Conservation (phyloP, 2,888 invertebrate genomes). For the Drosophila trichaetosa region DNA sequence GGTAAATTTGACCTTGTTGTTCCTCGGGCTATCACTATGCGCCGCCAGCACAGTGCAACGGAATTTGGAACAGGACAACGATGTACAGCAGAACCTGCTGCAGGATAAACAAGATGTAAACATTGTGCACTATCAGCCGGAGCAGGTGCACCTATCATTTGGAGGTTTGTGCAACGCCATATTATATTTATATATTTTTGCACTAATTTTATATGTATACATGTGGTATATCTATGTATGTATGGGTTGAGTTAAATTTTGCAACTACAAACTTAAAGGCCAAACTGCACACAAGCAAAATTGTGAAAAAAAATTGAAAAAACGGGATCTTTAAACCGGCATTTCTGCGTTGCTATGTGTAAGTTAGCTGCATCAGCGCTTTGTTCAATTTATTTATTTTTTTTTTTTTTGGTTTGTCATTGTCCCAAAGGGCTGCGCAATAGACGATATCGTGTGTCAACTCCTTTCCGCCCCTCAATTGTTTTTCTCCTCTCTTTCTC, state of each 20-base stretch:
- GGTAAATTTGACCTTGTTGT: constrained; percentile 43
- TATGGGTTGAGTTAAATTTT: constrained; percentile 1
- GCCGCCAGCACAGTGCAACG: constrained; percentile 7
- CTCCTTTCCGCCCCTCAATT: neutral
- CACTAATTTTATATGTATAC: constrained; percentile 5
- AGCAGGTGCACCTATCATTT: constrained; percentile 89
- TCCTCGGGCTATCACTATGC: constrained; percentile 36
- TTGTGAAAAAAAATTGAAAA: neutral
- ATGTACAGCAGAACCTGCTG: neutral
- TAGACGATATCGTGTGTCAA: constrained; percentile 32
- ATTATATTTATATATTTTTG: neutral
- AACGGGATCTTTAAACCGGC: constrained; percentile 8
- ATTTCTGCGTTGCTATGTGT: constrained; percentile 21
- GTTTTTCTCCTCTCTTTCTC: neutral
- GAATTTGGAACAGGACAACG: neutral
- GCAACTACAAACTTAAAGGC: constrained; percentile 12
- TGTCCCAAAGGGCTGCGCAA: constrained; percentile 48
- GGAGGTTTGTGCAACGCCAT: constrained; percentile 85
- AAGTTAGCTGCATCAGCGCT: constrained; percentile 10
- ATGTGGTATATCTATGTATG: neutral
- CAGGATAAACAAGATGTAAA: constrained; percentile 13
- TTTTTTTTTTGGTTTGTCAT: neutral
- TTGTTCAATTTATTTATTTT: constrained; percentile 7
- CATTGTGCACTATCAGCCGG: constrained; percentile 87
- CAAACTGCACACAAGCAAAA: constrained; percentile 6